Base-by-base conservation (phyloP, 2,888 invertebrate species). In the Ditula angustiorana region DNA sequence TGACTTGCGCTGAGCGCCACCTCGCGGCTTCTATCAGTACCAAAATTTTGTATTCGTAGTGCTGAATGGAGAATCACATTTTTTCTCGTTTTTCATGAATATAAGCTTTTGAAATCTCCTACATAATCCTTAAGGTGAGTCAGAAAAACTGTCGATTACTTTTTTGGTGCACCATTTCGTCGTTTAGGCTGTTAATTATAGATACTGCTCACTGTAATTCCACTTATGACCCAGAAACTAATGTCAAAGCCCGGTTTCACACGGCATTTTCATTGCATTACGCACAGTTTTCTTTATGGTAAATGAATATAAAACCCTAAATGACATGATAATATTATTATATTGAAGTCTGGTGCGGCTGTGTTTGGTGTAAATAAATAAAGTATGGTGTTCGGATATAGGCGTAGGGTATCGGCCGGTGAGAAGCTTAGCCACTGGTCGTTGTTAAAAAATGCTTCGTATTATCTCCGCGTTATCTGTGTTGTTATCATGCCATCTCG, bases 11-110 rank as follows among this genome's bases (percentile, higher is more conserved):
- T 53, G 63, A 68, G 73, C 81, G 86, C 88, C 81, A 80, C 78
- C 88, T 85, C 67, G 74, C 75, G 82, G 73, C 58, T 69, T 72
- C 73, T 73, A 80, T 80, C 74, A 90, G 90, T 90, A 90, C 86
- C 86, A 88, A 86, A 87, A 90, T 87, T 92, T 92, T 92, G 92
- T 92, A 91, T 92, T 93, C 90, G 91, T 92, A 90, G 92, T 90
- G 87, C 85, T 88, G 90, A 86, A 89, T 92, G 90, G 88, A 86
- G 85, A 86, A 89, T 85, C 88, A 91, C 92, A 89, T 88, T 91
- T 92, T 89, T 85, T 85, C 80, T 83, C 86, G 87, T 90, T 92
- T 92, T 89, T 83, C 84, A 92, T 93, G 90, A 93, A 81, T 86
- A 77, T 78, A 85, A 86, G 83, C 83, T 86, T 83, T 80, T 88